These are phyloP conservation scores for Formica aserva DNA, from an alignment of 2,888 invertebrate genomes.

Conservation along the genomic window DNA sequence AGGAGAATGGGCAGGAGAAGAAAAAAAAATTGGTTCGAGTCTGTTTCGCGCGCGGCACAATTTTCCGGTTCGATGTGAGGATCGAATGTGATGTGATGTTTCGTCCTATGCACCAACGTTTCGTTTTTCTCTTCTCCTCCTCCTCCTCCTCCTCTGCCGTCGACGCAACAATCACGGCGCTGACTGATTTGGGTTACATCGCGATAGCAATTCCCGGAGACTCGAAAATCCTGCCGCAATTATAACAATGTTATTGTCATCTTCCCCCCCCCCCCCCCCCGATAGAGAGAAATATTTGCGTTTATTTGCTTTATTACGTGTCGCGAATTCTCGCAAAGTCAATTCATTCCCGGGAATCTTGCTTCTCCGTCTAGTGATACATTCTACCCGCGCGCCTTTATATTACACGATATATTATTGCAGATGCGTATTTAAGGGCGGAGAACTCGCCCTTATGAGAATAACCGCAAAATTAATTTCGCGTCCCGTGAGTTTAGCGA, in stretches of 20 bases:
- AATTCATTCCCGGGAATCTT: background rate
- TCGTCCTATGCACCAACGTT: conserved; percentile 60
- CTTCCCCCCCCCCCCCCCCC: background rate
- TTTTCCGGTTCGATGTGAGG: conserved; percentile 70
- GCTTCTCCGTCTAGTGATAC: background rate
- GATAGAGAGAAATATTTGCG: conserved; percentile 45
- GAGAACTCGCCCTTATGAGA: background rate
- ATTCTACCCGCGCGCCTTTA: background rate
- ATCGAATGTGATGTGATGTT: conserved; percentile 76
- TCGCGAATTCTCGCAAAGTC: background rate
- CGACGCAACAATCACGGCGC: conserved; percentile 68
- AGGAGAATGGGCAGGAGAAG: background rate
- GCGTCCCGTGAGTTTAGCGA: conserved; percentile 49
- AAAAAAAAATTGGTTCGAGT: conserved; percentile 64
- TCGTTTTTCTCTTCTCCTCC: conserved; percentile 27
- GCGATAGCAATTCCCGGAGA: conserved; percentile 24
- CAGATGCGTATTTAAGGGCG: background rate
- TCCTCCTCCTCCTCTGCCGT: conserved; percentile 52
- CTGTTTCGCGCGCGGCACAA: conserved; percentile 69
- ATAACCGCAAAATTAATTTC: conserved; percentile 70
- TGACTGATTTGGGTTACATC: conserved; percentile 73
- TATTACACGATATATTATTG: background rate
- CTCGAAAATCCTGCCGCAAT: background rate
- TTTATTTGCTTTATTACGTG: conserved; percentile 58
- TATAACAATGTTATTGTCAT: conserved; percentile 22